phyloP scores from a whole-genome alignment of 2,888 invertebrate species.

The Thymelicus lineola region DNA sequence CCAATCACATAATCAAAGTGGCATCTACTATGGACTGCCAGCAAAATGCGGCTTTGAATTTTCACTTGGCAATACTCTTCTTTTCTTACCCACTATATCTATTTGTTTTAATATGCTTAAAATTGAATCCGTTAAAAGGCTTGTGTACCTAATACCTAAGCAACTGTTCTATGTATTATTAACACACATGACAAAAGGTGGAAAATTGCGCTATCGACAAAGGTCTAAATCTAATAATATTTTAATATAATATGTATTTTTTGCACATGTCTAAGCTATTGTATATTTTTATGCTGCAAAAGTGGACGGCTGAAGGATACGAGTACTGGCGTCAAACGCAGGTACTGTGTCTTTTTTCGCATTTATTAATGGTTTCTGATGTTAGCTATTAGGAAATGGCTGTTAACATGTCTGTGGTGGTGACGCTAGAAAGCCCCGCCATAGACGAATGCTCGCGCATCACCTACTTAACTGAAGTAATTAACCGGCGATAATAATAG shows the following conservation, averaged over 20 bases:
- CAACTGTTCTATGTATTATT: no score
- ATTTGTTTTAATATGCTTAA: no score
- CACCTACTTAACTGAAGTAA: slow-evolving; percentile 44
- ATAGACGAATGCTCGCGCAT: slow-evolving; percentile 31
- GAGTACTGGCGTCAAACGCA: slow-evolving; percentile 38
- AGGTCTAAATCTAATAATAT: no score
- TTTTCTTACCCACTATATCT: no score
- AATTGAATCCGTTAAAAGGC: no score
- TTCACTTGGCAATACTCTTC: no score
- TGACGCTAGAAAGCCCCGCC: slow-evolving; percentile 24
- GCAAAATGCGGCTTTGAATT: no score
- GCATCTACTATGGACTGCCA: no score
- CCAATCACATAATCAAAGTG: no score
- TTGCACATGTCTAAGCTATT: slow-evolving; percentile 31
- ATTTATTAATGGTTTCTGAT: slow-evolving; percentile 31
- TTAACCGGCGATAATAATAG: slow-evolving; percentile 46
- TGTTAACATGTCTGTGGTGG: slow-evolving; percentile 12
- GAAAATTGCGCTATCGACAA: no score
- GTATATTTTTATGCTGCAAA: slow-evolving; percentile 38
- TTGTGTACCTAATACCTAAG: no score
- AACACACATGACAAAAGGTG: no score
- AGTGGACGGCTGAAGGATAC: slow-evolving; percentile 37
- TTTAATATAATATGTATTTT: slow-evolving; percentile 6
- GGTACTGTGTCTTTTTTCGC: slow-evolving; percentile 33
- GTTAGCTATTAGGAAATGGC: slow-evolving; percentile 32